Conservation (phyloP, 2,888 invertebrate species). For the Bibio marci region DNA sequence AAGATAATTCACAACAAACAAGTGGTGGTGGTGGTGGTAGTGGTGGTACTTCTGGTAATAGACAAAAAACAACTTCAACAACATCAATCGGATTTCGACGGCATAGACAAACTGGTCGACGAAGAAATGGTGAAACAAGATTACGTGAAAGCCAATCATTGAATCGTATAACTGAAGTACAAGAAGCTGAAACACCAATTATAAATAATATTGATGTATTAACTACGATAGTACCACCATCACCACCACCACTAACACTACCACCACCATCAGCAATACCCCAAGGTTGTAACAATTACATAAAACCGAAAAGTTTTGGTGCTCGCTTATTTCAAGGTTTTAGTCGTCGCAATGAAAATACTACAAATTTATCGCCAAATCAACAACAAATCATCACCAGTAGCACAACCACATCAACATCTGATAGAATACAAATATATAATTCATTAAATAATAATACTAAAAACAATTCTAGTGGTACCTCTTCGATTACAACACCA, state of each 20-base stretch:
- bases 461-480: no score
- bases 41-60: no score
- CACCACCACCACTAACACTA: slow-evolving; percentile 6
- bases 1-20: slow-evolving; percentile 3
- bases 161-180: slow-evolving; percentile 72
- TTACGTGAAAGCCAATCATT: slow-evolving; percentile 69
- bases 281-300: not conserved
- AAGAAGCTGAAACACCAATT: slow-evolving; percentile 39
- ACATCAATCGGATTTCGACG: slow-evolving; percentile 20
- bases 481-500: not conserved
- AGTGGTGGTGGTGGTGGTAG: slow-evolving; percentile 11
- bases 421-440: no score
- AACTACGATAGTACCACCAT: slow-evolving; percentile 2
- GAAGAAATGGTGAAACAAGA: slow-evolving; percentile 42
- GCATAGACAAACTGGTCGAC: slow-evolving; percentile 36
- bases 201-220: slow-evolving; percentile 1
- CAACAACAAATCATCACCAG: no score
- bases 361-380: not conserved
- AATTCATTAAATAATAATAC: no score
- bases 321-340: slow-evolving; percentile 13
- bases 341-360: slow-evolving; percentile 6
- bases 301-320: slow-evolving; percentile 13
- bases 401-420: no score
- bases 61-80: slow-evolving; percentile 4
- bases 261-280: slow-evolving; percentile 7